These are phyloP conservation scores for Ceyx margarethae DNA, from an alignment of 2,113 vertebrate genomes.

Conservation along the genomic window DNA sequence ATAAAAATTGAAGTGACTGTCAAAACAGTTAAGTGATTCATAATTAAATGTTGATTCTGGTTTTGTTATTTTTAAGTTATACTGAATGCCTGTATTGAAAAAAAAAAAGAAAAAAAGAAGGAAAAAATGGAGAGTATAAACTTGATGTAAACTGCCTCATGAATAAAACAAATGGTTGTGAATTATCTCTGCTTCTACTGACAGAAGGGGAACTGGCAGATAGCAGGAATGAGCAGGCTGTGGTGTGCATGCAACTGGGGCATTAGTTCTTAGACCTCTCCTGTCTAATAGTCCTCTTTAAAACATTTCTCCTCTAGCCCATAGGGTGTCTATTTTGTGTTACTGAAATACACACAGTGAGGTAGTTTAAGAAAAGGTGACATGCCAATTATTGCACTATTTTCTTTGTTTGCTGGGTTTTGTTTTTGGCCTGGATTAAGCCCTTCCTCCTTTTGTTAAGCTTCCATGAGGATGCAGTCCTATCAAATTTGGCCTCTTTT, in stretches of 20 bases:
- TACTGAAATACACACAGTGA: background rate
- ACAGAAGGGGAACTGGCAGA: background rate
- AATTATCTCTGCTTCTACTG: background rate
- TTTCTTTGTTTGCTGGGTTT: background rate
- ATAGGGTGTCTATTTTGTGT: background rate
- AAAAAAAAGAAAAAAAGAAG: no score
- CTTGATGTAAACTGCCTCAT: background rate
- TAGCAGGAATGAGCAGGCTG: background rate
- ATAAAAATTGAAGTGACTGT: background rate
- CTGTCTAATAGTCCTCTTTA: background rate
- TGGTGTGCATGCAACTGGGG: fast-evolving
- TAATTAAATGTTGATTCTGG: background rate
- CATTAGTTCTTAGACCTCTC: background rate
- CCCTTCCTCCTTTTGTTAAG: background rate
- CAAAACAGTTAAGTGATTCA: background rate
- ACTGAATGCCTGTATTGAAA: background rate
- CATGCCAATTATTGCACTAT: background rate
- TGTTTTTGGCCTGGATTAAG: background rate
- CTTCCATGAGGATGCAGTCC: background rate
- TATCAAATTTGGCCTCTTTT: background rate
- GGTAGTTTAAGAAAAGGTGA: background rate
- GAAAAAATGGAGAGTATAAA: background rate
- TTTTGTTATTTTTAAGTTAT: background rate
- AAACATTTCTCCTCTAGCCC: background rate
- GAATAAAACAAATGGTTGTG: background rate